Base-by-base conservation (phyloP, 2,797 vertebrate species). In the Dryobates pubescens region DNA sequence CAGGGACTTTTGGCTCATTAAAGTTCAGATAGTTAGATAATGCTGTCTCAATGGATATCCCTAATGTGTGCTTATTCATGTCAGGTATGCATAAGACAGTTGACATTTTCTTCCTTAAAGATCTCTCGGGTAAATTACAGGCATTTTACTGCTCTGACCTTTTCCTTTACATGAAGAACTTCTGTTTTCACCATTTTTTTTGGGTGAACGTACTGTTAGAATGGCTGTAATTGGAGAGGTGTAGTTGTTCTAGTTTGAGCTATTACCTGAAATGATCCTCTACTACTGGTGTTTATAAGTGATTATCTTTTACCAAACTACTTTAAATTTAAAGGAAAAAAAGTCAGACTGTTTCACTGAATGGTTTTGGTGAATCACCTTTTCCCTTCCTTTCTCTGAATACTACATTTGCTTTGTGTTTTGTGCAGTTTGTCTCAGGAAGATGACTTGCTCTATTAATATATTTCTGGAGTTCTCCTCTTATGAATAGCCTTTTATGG, bases 361-460 rank as follows among this genome's bases (percentile, higher is more conserved):
- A 93, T 65, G 47, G 53, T 78, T 90, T 80, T 82, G 49, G 91
- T 92, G 92, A 95, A 87, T 93, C 91, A 85, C 77, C n/a, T 92
- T 92, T 92, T 67, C 64, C 61, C 32, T 91, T 91, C 67, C 26
- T 94, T 89, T 85, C 82, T 41, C 82, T 92, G 65, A 81, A 72
- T 85, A 59, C 59, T 57, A 68, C 84, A 87, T 94, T 94, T 96
- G 69, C 84, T 92, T 95, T 95, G 90, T 89, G 51, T 93, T 95
- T 94, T 97, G 86, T 94, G 89, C 92, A 88, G 38, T 70, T 78
- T 96, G 54, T 80, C 92, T 80, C 36, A 80, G 68, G 77, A 90
- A 95, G 93, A 93, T 96, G 87, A 41, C 81, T 97, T 97, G 82
- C 89, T 96, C 92, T 87, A 92, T 97, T 97, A 97, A 96, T 97